Evolutionary conservation across 2,888 invertebrate genomes (phyloP).

Genomic region (Opisthograptis luteolata): DNA sequence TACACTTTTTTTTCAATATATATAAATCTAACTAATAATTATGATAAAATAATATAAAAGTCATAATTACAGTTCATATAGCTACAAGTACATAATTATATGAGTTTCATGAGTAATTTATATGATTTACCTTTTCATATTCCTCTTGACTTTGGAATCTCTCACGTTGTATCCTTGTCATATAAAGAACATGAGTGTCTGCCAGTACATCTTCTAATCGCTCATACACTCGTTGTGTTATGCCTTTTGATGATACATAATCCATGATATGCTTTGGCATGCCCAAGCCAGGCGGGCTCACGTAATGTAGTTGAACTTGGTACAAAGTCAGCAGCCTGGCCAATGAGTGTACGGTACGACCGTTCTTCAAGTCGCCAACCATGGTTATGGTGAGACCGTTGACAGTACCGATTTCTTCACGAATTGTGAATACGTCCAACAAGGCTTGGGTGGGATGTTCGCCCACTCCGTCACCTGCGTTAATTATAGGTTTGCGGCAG

Average conservation of each 20-base stretch:
- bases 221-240: constrained; percentile 89
- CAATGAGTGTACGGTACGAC: constrained; percentile 98
- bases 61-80: constrained; percentile 1
- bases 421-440: constrained; percentile 98
- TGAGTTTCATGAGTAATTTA: constrained; percentile 71
- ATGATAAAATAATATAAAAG: constrained; percentile 7
- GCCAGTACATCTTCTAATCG: constrained; percentile 93
- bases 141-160: constrained; percentile 93
- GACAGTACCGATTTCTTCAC: constrained; percentile 99
- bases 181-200: constrained; percentile 98
- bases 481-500: constrained; percentile 96
- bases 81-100: background rate
- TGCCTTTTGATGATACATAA: constrained; percentile 91
- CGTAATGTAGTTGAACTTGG: constrained; percentile 96
- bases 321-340: constrained; percentile 97
- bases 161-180: constrained; percentile 99
- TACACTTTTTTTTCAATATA: too few relatives aligned
- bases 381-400: constrained; percentile 98
- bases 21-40: background rate
- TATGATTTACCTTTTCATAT: constrained; percentile 92
- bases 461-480: constrained; percentile 98
- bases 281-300: constrained; percentile 92
- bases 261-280: constrained; percentile 96
- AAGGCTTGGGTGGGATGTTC: constrained; percentile 99
- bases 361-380: constrained; percentile 99